Base-by-base conservation (phyloP, 1,140 invertebrate species). In the Drosophila suzukii region DNA sequence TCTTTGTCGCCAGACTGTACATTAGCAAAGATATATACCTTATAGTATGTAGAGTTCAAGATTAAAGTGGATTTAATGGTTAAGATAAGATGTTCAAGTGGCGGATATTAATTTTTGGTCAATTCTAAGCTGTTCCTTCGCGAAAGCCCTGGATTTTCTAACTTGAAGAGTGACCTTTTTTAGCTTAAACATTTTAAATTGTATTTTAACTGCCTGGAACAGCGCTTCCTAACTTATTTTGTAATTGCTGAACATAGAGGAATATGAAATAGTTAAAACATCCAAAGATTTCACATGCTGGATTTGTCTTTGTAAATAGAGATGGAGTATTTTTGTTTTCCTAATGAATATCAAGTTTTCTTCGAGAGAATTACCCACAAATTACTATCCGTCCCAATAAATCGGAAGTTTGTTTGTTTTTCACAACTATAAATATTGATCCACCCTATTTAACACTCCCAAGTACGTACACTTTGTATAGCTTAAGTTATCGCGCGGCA, bases 391-490 rank as follows among this genome's bases (percentile, higher is more conserved):
- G 56, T 8, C 41, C 24, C 27, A 11, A 11, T 6, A 8, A 58
- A 47, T 24, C 44, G 3, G 8, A 32, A 5, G 47, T 2, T 43
- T 15, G 30, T 17, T 12, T 12, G 10, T 17, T 30, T 15, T 44
- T 58, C 12, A 10, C 47, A 32, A 57, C n/a, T 30, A 56, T 43
- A 44, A 46, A 65, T n/a, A 47, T 39, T 58, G 43, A 59, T 13
- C 17, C 36, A 62, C 34, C 49, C 24, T 39, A 51, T 68, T 68
- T 20, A 66, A 38, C 47, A 47, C 49, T 15, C 49, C 34, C 61
- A 46, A 20, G 72, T 58, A 82, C 67, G 60, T 53, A 68, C 75
- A 82, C 77, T 83, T 79, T 75, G 72, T 78, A 78, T 82, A 83
- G 80, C 80, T 70, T 83, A 83, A 83, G 80, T 60, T 49, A 49